Percentiles rank a stretch among this genome's conserved stretches.
These are phyloP conservation scores for Drosophila borborema DNA, from an alignment of 2,888 invertebrate genomes.

Conservation along the genomic window DNA sequence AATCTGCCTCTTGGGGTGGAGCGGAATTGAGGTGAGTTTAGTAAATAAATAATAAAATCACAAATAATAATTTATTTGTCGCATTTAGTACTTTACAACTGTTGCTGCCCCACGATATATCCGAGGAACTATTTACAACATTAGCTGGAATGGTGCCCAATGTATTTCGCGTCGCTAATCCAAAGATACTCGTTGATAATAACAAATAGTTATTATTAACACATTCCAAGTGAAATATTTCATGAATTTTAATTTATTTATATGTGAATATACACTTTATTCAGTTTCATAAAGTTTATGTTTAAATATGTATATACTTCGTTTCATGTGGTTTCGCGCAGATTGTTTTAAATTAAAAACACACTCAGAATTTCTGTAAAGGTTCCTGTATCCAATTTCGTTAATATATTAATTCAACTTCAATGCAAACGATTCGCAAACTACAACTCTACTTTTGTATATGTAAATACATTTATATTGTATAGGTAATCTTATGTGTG, in stretches of 20 bases:
- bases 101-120: constrained; percentile 93
- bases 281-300: constrained; percentile 69
- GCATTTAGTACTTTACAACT: constrained; percentile 83
- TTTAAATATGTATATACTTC: constrained; percentile 64
- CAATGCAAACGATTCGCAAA: constrained; percentile 62
- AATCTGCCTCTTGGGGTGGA: constrained; percentile 97
- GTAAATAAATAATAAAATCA: neutral
- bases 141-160: constrained; percentile 95
- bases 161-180: constrained; percentile 97
- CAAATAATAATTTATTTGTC: neutral
- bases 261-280: constrained; percentile 75
- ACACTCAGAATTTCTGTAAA: constrained; percentile 80
- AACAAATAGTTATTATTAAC: constrained; percentile 39
- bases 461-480: constrained; percentile 48
- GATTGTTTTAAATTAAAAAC: constrained; percentile 69
- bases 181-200: constrained; percentile 90
- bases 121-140: constrained; percentile 92
- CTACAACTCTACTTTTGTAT: constrained; percentile 74
- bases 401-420: constrained; percentile 66
- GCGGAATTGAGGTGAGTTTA: constrained; percentile 91
- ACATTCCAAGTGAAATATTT: constrained; percentile 28
- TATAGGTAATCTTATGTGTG: constrained; percentile 63
- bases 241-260: constrained; percentile 59
- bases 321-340: constrained; percentile 58
- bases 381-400: constrained; percentile 81